Evolutionary conservation across 1,140 invertebrate species (phyloP).

Genomic region (Rhynchophorus ferrugineus): DNA sequence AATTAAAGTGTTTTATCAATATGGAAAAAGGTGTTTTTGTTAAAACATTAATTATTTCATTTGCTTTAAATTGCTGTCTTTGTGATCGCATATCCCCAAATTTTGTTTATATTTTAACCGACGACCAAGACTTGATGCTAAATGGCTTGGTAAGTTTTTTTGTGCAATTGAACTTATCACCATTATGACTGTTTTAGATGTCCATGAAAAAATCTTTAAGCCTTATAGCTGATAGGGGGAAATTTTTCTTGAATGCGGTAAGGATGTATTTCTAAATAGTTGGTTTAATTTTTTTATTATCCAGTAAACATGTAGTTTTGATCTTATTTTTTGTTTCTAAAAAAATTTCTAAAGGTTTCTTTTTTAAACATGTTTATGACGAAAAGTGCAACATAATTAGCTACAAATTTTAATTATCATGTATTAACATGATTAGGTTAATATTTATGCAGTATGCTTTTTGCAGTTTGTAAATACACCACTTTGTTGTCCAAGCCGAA

Average conservation of each 20-base stretch:
- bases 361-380: too few species aligned
- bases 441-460: constrained; percentile 1
- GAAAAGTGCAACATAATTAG: too few species aligned
- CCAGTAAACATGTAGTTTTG: too few species aligned
- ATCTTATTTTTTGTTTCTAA: too few species aligned
- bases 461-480: constrained; percentile 69
- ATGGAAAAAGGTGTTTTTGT: constrained; percentile 20
- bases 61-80: background rate
- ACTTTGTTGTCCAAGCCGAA: constrained; percentile 82
- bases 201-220: constrained; percentile 57
- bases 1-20: constrained; percentile 20
- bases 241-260: constrained; percentile 66
- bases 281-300: constrained; percentile 9
- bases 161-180: too few species aligned
- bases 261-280: constrained; percentile 36
- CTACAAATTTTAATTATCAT: too few species aligned
- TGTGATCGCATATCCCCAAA: constrained; percentile 43
- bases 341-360: too few species aligned
- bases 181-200: constrained; percentile 49
- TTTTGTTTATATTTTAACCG: constrained; percentile 73
- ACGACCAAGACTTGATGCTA: constrained; percentile 76
- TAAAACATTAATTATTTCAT: constrained; percentile 14
- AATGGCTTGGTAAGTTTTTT: constrained; percentile 70
- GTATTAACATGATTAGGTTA: too few species aligned
- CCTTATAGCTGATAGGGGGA: constrained; percentile 56